Base-by-base conservation (phyloP, 2,888 invertebrate species). In the Malthinus seriepunctatus region DNA sequence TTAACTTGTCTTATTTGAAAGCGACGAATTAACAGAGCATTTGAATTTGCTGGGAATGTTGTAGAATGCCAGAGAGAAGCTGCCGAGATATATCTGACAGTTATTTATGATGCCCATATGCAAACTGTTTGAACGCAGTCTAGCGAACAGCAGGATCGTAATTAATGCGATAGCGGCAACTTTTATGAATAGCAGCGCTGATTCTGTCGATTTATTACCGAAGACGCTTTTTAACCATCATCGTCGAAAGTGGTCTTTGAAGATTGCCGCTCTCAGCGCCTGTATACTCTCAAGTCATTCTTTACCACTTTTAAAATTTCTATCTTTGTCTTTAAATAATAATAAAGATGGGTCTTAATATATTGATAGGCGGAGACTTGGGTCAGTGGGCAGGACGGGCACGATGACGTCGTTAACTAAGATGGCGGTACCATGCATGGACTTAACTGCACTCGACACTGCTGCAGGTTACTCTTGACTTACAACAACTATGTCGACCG, bases 391-490 rank as follows among this genome's bases (percentile, higher is more conserved):
- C 79, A 78, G 81, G 81, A 76, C 79, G 78, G 78, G 75, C 76
- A 74, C 78, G 78, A 79, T 82, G 81, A 82, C 80, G 81, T 80
- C 78, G 78, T 74, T 71, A 75, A 75, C 77, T 79, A 82, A 82
- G 81, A 82, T 82, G 82, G 82, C 81, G 81, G 74, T 69, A 64
- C 59, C 68, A 69, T 67, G 68, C 68, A 69, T 67, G 63, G 63
- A 67, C 66, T 66, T 65, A 64, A 65, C 56, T 62, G 65, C 65
- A 66, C 63, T 23, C 12, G 58, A 56, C 65, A 67, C n/a, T n/a
- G 63, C 67, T 70, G 69, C 67, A 70, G 60, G 67, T 66, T 57
- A 49, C 32, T 50, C 45, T 54, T 62, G 57, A 54, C 32, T 15
- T n/a, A n/a, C n/a, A 37, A 54, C 15, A 33, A 11, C 33, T 52